phyloP scores from a whole-genome alignment of 2,113 vertebrate species.

The Corvus hawaiiensis region DNA sequence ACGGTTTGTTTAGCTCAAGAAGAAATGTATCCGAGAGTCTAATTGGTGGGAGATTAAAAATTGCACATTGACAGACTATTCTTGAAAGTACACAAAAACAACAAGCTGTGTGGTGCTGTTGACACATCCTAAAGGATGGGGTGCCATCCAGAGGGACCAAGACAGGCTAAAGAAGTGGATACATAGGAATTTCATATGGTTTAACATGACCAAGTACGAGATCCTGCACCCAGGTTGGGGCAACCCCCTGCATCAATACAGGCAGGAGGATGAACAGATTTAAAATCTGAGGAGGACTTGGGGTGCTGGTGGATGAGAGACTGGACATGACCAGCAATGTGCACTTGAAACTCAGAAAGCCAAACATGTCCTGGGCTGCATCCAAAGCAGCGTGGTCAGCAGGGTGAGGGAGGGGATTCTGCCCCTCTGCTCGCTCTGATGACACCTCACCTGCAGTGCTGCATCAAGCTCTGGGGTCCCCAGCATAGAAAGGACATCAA shows the following conservation, averaged over 20 bases:
- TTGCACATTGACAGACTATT: background rate
- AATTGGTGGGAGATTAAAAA: background rate
- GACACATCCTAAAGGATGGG: background rate
- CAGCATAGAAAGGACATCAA: background rate
- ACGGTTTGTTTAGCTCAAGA: background rate
- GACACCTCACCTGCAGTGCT: background rate
- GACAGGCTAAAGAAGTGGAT: background rate
- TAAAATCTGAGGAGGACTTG: background rate
- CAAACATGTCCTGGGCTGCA: background rate
- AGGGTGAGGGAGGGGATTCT: background rate
- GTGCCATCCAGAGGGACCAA: background rate
- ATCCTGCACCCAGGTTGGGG: background rate
- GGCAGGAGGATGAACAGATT: background rate
- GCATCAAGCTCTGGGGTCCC: background rate
- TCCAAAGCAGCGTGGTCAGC: rapidly evolving
- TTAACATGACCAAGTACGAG: background rate
- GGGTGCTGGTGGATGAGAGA: background rate
- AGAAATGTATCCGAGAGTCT: background rate
- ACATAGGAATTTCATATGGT: background rate
- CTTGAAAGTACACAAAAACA: background rate
- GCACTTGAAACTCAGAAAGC: background rate
- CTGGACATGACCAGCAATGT: background rate
- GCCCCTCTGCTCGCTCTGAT: background rate
- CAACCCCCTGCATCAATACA: background rate
- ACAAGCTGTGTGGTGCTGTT: background rate